These are phyloP conservation scores for Dissostichus mawsoni DNA, from an alignment of 2,113 vertebrate genomes.

Conservation along the genomic window DNA sequence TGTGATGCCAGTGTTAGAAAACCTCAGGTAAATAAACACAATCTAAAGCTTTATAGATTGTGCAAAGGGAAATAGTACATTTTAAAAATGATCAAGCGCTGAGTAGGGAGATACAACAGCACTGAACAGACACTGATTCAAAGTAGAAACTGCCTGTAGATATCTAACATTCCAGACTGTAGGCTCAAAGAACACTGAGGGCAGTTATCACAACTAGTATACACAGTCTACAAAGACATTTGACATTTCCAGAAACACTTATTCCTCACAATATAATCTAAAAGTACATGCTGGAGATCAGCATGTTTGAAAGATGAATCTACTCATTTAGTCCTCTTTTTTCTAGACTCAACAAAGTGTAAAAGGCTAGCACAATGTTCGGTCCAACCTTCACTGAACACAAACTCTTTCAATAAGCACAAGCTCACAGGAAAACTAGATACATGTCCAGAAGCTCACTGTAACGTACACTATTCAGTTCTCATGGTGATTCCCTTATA, in stretches of 20 bases:
- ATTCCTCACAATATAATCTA: neutral
- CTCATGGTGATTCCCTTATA: neutral
- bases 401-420: neutral
- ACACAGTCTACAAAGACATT: neutral
- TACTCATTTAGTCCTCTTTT: too few species aligned
- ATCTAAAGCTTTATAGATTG: neutral
- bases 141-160: neutral
- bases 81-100: neutral
- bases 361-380: neutral
- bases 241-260: neutral
- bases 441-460: neutral
- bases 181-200: neutral
- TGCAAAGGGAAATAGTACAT: neutral
- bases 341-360: too few species aligned
- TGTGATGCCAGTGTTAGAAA: neutral
- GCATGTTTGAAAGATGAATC: neutral
- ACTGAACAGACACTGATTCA: neutral
- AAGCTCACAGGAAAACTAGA: constrained; percentile 22
- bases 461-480: neutral
- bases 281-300: neutral
- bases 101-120: neutral
- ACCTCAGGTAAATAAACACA: neutral
- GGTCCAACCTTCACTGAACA: constrained; percentile 6
- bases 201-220: neutral
- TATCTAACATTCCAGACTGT: neutral